Evolutionary conservation across 2,797 vertebrate species (phyloP), one percentile per base, ranked within the genome.

Genomic region (Garrulus glandarius): DNA sequence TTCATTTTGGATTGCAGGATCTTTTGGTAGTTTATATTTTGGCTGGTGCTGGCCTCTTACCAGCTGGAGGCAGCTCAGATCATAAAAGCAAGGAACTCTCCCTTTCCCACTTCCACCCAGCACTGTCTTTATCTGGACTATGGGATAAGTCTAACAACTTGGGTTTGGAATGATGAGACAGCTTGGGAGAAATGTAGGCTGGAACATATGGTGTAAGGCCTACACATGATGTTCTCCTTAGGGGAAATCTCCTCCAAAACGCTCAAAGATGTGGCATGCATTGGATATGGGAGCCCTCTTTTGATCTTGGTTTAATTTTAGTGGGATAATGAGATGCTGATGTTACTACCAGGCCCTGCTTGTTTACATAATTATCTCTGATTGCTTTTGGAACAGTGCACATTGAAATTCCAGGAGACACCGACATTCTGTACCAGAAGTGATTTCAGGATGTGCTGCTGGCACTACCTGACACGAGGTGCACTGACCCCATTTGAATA

Each of bases 301-400:
- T 95, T 95, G 87, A 96, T 95, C 94, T 84, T 61, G 67, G 30
- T 76, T 91, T 89, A 69, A 79, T 82, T 97, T 93, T 43, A 92
- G 93, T 14, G 64, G 77, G 77, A 76, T 95, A 93, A 94, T 80
- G 83, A 88, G 80, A 92, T 86, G 91, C 91, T 96, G 95, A 59
- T 92, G 70, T 92, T 93, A 79, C 68, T 88, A 79, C 39, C 79
- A 89, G 80, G 80, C 68, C 41, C 71, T 46, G 47, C 79, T 96
- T 96, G 87, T 96, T 94, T 92, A 89, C 84, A 69, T 93, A 91
- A 96, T 95, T 95, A 91, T 53, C 71, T 94, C 65, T 93, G 93
- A 93, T 89, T 96, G 81, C 94, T 86, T 94, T 95, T 75, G 63
- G 94, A 93, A 19, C 39, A 47, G 76, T 15, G 52, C 82, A 76